Evolutionary conservation across 2,797 vertebrate genomes (phyloP).

Genomic region (Tarsius wallacei): DNA sequence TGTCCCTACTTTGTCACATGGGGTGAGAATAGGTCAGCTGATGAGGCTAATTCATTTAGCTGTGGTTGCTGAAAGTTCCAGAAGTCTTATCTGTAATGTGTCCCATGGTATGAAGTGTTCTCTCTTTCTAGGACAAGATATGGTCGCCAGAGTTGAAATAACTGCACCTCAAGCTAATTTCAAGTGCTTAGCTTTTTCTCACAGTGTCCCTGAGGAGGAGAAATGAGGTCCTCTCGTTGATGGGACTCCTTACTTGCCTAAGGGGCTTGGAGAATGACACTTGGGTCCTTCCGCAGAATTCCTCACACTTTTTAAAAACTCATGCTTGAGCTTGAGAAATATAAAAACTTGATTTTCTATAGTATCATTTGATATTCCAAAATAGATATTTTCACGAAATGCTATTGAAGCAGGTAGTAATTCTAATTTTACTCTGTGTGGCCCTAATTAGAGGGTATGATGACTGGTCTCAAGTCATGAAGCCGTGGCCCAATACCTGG

Average conservation of each 20-base stretch:
- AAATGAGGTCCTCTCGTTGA: not conserved
- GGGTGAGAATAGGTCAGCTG: not conserved
- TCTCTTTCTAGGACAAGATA: not conserved
- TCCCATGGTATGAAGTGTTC: not conserved
- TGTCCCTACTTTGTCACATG: not conserved
- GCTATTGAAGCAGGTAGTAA: not conserved
- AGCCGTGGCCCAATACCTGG: no score
- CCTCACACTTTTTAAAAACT: not conserved
- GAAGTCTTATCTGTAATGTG: not conserved
- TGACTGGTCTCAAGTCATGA: not conserved
- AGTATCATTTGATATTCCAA: not conserved
- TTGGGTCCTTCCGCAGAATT: fast-evolving
- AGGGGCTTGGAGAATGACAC: not conserved
- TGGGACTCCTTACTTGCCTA: not conserved
- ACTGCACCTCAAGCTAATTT: not conserved
- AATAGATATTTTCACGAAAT: not conserved
- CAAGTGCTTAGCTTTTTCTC: not conserved
- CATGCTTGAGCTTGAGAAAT: not conserved
- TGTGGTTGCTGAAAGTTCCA: not conserved
- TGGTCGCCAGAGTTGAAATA: not conserved
- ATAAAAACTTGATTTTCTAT: not conserved
- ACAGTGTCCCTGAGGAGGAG: not conserved
- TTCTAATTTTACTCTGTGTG: not conserved
- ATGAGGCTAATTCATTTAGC: not conserved
- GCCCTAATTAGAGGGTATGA: not conserved